Percentiles rank a stretch among this genome's conserved stretches.
phyloP scores from a whole-genome alignment of 2,113 vertebrate species.

The Pungitius pungitius region DNA sequence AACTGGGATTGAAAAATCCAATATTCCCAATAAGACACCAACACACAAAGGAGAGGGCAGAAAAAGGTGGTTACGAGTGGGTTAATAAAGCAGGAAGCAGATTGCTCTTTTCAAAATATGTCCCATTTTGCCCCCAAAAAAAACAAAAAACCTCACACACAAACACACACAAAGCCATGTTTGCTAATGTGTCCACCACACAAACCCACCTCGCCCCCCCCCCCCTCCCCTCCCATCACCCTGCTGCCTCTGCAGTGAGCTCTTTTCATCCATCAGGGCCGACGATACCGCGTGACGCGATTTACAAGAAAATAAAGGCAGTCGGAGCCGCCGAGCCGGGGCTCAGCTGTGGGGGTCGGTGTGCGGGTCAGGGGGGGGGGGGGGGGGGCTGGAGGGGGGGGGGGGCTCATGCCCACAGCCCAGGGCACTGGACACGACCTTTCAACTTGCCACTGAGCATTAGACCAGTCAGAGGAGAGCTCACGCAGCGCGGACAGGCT shows the following conservation, averaged over 20 bases:
- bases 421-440: slow-evolving; percentile 41
- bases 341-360: slow-evolving; percentile 38
- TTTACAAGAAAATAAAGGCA: slow-evolving; percentile 50
- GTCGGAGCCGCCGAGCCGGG: slow-evolving; percentile 21
- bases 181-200: slow-evolving; percentile 18
- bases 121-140: slow-evolving; percentile 18
- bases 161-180: no score
- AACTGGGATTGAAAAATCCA: slow-evolving; percentile 11
- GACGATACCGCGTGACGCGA: slow-evolving; percentile 12
- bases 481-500: slow-evolving; percentile 15
- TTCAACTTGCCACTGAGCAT: slow-evolving; percentile 67
- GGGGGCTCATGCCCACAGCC: slow-evolving; percentile 35
- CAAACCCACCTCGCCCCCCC: slow-evolving; percentile 34
- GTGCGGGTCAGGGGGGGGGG: slow-evolving; percentile 31
- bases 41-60: not conserved
- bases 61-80: no score
- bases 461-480: slow-evolving; percentile 41
- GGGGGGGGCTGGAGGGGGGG: not conserved
- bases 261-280: slow-evolving; percentile 45
- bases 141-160: no score
- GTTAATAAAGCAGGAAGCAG: not conserved
- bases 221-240: no score
- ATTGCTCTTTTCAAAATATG: slow-evolving; percentile 15
- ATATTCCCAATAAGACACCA: slow-evolving; percentile 14
- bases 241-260: slow-evolving; percentile 33